Percentiles rank a stretch among this genome's conserved stretches.
Conservation (phyloP, 2,113 vertebrate genomes). For the Mionectes macconnelli region DNA sequence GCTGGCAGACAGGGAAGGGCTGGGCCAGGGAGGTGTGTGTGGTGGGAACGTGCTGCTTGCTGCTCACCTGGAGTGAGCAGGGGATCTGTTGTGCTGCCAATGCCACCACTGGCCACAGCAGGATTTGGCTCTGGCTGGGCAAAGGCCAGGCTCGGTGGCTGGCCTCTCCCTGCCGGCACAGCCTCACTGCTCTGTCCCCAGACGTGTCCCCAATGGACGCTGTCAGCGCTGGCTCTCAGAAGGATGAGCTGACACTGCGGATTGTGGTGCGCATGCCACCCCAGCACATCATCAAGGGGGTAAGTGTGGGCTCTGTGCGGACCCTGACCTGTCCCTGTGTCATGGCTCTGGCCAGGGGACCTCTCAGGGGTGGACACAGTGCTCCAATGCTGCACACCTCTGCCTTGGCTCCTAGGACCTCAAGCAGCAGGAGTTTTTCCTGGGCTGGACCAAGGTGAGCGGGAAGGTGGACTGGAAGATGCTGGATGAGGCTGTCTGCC, state of each 20-base stretch:
- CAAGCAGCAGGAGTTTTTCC: slow-evolving; percentile 89
- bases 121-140: not conserved
- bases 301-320: slow-evolving; percentile 53
- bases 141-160: rapidly evolving
- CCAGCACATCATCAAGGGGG: slow-evolving; percentile 89
- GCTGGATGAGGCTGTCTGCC: slow-evolving; percentile 87
- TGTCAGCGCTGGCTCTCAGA: slow-evolving; percentile 74
- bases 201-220: slow-evolving; percentile 84
- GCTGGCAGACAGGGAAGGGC: not conserved
- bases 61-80: not conserved
- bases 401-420: slow-evolving; percentile 73
- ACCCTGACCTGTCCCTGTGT: not conserved
- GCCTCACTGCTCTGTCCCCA: slow-evolving; percentile 18
- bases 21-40: not conserved
- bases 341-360: not conserved
- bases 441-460: slow-evolving; percentile 83
- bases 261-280: slow-evolving; percentile 84
- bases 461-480: slow-evolving; percentile 86
- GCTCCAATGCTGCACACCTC: not conserved
- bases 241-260: slow-evolving; percentile 79
- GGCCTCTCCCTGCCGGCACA: rapidly evolving
- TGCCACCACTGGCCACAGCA: rapidly evolving
- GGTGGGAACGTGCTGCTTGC: not conserved
- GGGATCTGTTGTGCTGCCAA: rapidly evolving
- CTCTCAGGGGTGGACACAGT: rapidly evolving